Conservation (phyloP, 2,888 invertebrate genomes). For the Linnaemya tessellans region DNA sequence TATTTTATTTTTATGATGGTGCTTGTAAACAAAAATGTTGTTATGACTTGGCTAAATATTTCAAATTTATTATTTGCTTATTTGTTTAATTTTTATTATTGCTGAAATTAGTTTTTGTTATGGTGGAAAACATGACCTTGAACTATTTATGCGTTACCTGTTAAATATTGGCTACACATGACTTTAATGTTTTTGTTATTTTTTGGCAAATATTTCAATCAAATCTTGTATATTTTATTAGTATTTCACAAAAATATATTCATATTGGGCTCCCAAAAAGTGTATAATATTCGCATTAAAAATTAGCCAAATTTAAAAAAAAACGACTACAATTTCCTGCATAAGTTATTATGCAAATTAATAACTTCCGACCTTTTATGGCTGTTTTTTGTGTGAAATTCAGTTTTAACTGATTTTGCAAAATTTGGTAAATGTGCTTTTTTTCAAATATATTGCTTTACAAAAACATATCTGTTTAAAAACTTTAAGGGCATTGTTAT, state of each 20-base stretch:
- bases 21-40: not conserved
- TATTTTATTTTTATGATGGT: not conserved
- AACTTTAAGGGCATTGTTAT: no score
- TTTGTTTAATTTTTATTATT: not conserved
- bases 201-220: not conserved
- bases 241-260: not conserved
- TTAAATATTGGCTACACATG: slow-evolving; percentile 21
- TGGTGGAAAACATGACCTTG: slow-evolving; percentile 53
- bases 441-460: no score
- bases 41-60: not conserved
- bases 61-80: not conserved
- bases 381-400: not conserved
- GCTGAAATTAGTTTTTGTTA: not conserved
- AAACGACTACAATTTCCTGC: not conserved
- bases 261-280: not conserved
- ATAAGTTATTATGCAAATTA: not conserved
- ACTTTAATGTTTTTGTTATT: not conserved
- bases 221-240: not conserved
- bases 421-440: no score
- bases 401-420: no score
- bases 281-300: not conserved
- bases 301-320: not conserved
- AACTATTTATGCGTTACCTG: slow-evolving; percentile 38
- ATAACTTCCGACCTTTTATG: not conserved
- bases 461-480: no score